phyloP scores from a whole-genome alignment of 2,888 invertebrate species.

The Bugulina stolonifera region DNA sequence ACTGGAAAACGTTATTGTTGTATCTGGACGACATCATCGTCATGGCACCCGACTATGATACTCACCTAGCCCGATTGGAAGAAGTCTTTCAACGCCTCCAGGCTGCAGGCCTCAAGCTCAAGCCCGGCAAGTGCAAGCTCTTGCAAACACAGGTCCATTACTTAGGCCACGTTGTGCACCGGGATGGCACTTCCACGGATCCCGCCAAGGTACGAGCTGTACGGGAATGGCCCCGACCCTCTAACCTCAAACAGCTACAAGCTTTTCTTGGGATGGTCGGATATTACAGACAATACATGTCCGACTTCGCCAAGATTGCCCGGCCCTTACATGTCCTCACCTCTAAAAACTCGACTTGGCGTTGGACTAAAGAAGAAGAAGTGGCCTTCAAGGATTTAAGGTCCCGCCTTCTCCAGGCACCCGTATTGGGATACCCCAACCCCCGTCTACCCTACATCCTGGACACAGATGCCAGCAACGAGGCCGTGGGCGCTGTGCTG shows the following conservation, averaged over 20 bases:
- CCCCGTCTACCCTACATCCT: not conserved
- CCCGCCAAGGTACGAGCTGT: constrained; percentile 22
- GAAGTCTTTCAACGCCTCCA: constrained; percentile 31
- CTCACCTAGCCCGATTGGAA: constrained; percentile 28
- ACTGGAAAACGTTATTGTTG: constrained; percentile 24
- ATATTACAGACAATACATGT: constrained; percentile 1
- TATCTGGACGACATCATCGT: constrained; percentile 34
- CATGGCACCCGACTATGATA: constrained; percentile 30
- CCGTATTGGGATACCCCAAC: not conserved
- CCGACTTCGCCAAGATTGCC: constrained; percentile 26
- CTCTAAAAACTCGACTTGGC: not conserved
- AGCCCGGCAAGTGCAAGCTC: constrained; percentile 33
- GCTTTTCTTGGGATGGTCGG: not conserved
- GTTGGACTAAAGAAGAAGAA: not conserved
- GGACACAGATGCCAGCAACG: constrained; percentile 4
- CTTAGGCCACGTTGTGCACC: constrained; percentile 26
- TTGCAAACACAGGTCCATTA: not conserved
- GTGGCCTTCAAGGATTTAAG: not conserved
- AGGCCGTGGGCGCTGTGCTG: constrained; percentile 3
- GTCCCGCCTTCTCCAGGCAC: not conserved
- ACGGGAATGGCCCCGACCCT: not conserved
- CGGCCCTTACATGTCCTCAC: constrained; percentile 18
- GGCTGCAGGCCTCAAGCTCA: constrained; percentile 32
- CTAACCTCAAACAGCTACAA: not conserved
- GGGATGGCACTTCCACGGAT: constrained; percentile 26